Evolutionary conservation across 2,113 vertebrate species (phyloP), one percentile per base, ranked within the genome.

Genomic region (Pseudopipra pipra): DNA sequence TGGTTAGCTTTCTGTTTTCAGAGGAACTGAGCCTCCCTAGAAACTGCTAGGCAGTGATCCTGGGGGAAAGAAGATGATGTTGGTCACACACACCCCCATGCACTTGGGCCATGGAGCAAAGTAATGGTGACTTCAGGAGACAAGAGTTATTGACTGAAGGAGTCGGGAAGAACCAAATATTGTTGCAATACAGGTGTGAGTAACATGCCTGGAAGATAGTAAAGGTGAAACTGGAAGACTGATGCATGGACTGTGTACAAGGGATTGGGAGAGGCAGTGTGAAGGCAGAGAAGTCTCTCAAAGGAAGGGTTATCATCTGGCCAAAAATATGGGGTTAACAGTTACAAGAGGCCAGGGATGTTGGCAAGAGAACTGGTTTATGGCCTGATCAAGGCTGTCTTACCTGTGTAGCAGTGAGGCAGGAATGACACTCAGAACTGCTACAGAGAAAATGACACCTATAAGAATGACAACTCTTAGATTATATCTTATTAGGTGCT

Each of bases 101-200:
- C 16, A 5, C 8, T 61, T 0, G 0, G 22, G 12, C 13, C 0
- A 0, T 13, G 44, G 72, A 90, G 61, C 72, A 72, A 43, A 81
- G 49, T 59, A 22, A 13, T 11, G 70, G 55, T 62, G 87, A 23
- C 61, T 70, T 55, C 52, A 37, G 49, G 59, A 65, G 85, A 55
- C 59, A 46, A 52, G 39, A 66, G 22, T 7, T 14, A 6, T 14
- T 66, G 66, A 11, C 31, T 79, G 19, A 43, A 68, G 39, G 73
- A 70, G 43, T 5, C 4, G 12, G 47, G 44, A 37, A 72, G 66
- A 84, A 31, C 47, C 23, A 13, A 8, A 24, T 22, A 28, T 11
- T 77, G 30, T 55, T 71, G 62, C 47, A 80, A 16, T 61, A 11
- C 17, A 27, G 51, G 11, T 13, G 27, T 12, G 44, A 75, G 47